phyloP scores from a whole-genome alignment of 2,113 vertebrate species.

The Rynchops niger region DNA sequence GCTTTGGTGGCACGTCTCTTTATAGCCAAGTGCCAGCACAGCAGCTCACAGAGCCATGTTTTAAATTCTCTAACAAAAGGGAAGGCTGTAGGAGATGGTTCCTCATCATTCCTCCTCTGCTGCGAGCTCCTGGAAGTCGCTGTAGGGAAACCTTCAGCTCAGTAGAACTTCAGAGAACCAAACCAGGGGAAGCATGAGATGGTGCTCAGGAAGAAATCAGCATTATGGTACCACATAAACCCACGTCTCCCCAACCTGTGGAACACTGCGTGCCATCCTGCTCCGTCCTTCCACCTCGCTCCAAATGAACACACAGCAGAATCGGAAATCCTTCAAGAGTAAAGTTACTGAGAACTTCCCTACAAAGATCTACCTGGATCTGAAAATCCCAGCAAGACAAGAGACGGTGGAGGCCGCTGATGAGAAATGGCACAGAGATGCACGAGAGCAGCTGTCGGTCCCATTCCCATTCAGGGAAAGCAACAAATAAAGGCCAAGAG shows the following conservation, averaged over 20 bases:
- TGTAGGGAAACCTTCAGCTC: not conserved
- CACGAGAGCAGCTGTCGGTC: not conserved
- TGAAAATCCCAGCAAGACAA: not conserved
- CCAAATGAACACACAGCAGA: not conserved
- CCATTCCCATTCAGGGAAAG: not conserved
- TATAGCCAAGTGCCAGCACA: not conserved
- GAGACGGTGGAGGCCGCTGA: rapidly evolving
- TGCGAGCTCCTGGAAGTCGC: not conserved
- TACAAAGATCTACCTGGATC: not conserved
- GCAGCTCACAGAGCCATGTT: not conserved
- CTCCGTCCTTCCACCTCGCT: not conserved
- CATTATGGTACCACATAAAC: not conserved
- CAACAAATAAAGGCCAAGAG: not conserved
- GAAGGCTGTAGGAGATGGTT: not conserved
- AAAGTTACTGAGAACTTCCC: not conserved
- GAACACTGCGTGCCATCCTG: not conserved
- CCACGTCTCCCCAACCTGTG: not conserved
- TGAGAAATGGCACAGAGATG: not conserved
- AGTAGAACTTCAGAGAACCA: not conserved
- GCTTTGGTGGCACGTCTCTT: not conserved
- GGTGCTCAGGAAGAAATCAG: not conserved
- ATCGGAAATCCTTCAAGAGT: not conserved
- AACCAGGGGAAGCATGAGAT: not conserved
- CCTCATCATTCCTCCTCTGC: not conserved
- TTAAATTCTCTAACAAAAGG: not conserved